Base-by-base conservation (phyloP, 2,113 vertebrate species). In the Phoxinus phoxinus region DNA sequence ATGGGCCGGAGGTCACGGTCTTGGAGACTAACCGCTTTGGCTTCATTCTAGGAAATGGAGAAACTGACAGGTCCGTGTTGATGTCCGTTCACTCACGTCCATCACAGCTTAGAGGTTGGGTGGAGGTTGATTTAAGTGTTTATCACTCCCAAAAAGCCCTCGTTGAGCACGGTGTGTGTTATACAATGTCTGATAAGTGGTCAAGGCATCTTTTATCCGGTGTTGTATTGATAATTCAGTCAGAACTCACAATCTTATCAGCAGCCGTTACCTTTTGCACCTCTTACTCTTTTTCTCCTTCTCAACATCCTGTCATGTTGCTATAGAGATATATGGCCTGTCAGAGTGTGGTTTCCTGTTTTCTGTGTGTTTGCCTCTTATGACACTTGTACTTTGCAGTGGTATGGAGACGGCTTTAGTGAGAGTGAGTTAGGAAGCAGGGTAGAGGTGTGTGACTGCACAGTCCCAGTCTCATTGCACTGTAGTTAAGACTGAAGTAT, bases 311-410 rank as follows among this genome's bases (percentile, higher is more conserved):
- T 94, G 92, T 89, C 89, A 81, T 69, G 94, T 94, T 93, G 87
- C 92, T 85, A 92, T 92, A 86, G 93, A 86, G 90, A 93, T 90
- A 37, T 90, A 61, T 83, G 65, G 72, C 89, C 86, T 85, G 89
- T 91, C 87, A 90, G 67, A 84, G 27, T 94, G 95, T 93, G 95
- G 94, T 94, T 96, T 95, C 94, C 94, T 95, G 95, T 95, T 95
- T 94, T 94, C 86, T 85, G 25, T 74, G 51, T 90, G 5, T 89
- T 81, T 90, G 75, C 84, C 83, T 53, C 65, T 88, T 79, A 19
- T 84, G 69, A 53, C 85, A 86, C 17, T 73, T 25, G n/a, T 67
- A 65, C 77, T 69, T n/a, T 88, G 77, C 84, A 48, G 32, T 30
- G 27, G 25, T 41, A 58, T 23, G 23, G 46, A 67, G 63, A 23